These are phyloP conservation scores for Stratiomys singularior DNA, from an alignment of 2,888 invertebrate species.

Conservation along the genomic window DNA sequence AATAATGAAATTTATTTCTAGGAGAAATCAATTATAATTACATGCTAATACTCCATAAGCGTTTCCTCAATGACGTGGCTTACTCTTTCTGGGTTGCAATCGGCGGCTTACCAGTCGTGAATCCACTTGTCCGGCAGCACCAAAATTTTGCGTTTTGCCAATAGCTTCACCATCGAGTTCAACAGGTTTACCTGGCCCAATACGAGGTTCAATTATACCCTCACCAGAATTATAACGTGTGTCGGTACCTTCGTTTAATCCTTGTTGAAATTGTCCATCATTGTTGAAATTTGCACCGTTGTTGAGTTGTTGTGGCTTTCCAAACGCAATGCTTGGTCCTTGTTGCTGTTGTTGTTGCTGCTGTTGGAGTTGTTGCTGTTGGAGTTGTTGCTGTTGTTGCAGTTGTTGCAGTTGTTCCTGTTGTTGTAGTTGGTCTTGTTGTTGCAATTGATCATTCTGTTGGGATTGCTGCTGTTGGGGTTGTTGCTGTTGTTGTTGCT, in stretches of 20 bases:
- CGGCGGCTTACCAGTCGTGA: not conserved
- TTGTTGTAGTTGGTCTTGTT: not conserved
- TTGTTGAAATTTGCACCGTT: not conserved
- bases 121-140: conserved; percentile 16
- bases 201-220: conserved; percentile 30
- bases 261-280: not conserved
- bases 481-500: not conserved
- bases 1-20: not conserved
- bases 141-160: conserved; percentile 29
- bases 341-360: conserved; percentile 8
- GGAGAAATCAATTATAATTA: conserved; percentile 16
- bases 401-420: not conserved
- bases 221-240: conserved; percentile 9
- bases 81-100: not conserved
- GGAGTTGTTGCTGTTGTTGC: conserved; percentile 4
- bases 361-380: not conserved
- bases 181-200: conserved; percentile 18
- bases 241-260: not conserved
- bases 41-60: not conserved
- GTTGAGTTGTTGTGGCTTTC: not conserved
- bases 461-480: not conserved
- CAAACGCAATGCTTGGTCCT: not conserved
- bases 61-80: conserved; percentile 19
- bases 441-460: not conserved
- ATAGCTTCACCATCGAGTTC: conserved; percentile 25